Evolutionary conservation across 2,113 vertebrate species (phyloP).

Genomic region (Python bivittatus): DNA sequence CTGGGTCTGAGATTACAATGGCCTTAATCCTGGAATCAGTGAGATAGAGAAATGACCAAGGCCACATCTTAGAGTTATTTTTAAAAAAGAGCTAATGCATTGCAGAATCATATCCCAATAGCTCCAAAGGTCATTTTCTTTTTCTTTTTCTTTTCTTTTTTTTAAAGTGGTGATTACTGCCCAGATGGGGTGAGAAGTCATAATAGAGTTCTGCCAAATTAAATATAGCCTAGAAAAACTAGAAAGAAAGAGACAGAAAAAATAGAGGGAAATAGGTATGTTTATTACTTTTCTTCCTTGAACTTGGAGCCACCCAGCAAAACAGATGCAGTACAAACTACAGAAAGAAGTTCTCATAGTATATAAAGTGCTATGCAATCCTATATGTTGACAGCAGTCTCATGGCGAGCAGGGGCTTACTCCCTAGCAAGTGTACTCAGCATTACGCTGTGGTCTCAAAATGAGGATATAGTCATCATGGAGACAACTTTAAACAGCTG

Average conservation of each 20-base stretch:
- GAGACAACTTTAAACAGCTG: neutral
- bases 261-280: neutral
- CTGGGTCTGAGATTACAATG: neutral
- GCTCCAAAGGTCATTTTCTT: neutral
- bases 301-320: neutral
- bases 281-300: neutral
- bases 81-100: neutral
- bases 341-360: neutral
- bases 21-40: neutral
- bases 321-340: neutral
- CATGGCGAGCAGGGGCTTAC: neutral
- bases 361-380: neutral
- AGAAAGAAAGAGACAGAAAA: neutral
- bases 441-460: neutral
- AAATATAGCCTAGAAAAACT: neutral
- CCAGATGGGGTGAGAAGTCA: neutral
- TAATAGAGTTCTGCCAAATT: neutral
- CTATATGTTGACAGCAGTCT: neutral
- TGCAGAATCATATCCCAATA: neutral
- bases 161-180: neutral
- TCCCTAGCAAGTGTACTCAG: neutral
- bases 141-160: neutral
- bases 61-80: neutral
- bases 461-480: neutral
- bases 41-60: neutral